Percentiles rank a stretch among this genome's conserved stretches.
Evolutionary conservation across 1,140 invertebrate species (phyloP).

Genomic region (Acromyrmex heyeri): DNA sequence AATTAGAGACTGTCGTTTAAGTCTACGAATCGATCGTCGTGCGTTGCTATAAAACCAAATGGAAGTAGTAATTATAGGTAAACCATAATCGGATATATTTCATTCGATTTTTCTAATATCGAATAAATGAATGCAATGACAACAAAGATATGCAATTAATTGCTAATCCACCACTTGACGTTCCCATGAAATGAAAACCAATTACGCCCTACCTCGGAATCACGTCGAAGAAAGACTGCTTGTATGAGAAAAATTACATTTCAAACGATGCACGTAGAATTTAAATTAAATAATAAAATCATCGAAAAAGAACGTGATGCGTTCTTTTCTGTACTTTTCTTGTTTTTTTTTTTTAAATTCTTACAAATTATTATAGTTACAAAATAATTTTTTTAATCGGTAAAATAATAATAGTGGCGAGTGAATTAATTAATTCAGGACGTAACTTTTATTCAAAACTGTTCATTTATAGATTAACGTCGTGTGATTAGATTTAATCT

Average conservation of each 20-base stretch:
- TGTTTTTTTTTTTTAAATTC: background rate
- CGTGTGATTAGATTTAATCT: too few relatives aligned
- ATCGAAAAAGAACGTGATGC: background rate
- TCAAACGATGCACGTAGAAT: background rate
- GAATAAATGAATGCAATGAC: constrained; percentile 39
- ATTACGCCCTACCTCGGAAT: constrained; percentile 7
- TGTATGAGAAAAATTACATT: constrained; percentile 19
- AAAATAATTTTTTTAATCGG: background rate
- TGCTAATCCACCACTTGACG: constrained; percentile 34
- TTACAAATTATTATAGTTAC: background rate
- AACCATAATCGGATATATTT: constrained; percentile 44
- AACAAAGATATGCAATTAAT: constrained; percentile 48
- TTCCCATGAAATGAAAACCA: constrained; percentile 29
- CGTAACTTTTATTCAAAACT: too few relatives aligned
- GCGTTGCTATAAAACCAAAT: constrained; percentile 28
- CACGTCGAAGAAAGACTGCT: background rate
- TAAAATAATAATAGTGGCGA: background rate
- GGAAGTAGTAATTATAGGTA: constrained; percentile 44
- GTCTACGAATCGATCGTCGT: background rate
- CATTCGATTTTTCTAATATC: constrained; percentile 48
- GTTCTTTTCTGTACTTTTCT: background rate
- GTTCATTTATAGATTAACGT: background rate
- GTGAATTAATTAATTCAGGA: background rate
- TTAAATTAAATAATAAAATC: constrained; percentile 10
- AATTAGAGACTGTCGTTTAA: constrained; percentile 52